These are phyloP conservation scores for Gadus chalcogrammus DNA, from an alignment of 2,113 vertebrate genomes.

Conservation along the genomic window DNA sequence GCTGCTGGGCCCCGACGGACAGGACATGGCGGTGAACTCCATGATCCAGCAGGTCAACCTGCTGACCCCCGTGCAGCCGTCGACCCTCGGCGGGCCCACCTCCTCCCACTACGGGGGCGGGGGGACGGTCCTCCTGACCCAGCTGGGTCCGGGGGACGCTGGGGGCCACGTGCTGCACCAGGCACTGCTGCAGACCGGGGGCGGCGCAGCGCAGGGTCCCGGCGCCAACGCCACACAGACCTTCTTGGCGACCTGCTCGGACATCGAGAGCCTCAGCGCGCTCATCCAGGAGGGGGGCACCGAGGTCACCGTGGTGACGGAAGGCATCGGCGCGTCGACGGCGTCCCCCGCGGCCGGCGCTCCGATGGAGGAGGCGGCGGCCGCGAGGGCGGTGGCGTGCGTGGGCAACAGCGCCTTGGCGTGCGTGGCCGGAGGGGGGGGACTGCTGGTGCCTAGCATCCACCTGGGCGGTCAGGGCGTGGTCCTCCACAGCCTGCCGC, in stretches of 20 bases:
- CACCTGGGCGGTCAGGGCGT: conserved; percentile 60
- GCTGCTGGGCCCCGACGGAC: conserved; percentile 70
- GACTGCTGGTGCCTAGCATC: conserved; percentile 60
- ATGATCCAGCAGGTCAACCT: conserved; percentile 89
- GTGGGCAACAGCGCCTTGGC: conserved; percentile 27
- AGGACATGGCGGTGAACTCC: conserved; percentile 74
- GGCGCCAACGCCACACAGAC: conserved; percentile 65
- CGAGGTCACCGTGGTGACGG: conserved; percentile 88
- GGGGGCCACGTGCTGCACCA: conserved; percentile 67
- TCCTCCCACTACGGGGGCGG: conserved; percentile 15
- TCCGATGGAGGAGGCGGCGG: conserved; percentile 65
- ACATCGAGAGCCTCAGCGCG: conserved; percentile 88
- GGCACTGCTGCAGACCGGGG: conserved; percentile 70
- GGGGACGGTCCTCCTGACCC: conserved; percentile 74
- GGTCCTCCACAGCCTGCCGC: conserved; percentile 69
- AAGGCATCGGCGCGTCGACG: conserved; percentile 60
- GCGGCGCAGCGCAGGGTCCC: conserved; percentile 48
- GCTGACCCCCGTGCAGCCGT: conserved; percentile 71
- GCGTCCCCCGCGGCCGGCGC: conserved; percentile 43
- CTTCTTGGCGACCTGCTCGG: conserved; percentile 84
- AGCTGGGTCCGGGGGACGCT: conserved; percentile 59
- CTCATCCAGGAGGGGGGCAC: conserved; percentile 88
- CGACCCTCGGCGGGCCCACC: conserved; percentile 61
- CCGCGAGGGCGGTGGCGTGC: not conserved
- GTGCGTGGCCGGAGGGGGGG: conserved; percentile 19